A percentile compares a stretch with the other conserved stretches of the same genome.
These are phyloP conservation scores for Malurus leucopterus DNA, from an alignment of 2,797 vertebrate genomes.

Conservation along the genomic window DNA sequence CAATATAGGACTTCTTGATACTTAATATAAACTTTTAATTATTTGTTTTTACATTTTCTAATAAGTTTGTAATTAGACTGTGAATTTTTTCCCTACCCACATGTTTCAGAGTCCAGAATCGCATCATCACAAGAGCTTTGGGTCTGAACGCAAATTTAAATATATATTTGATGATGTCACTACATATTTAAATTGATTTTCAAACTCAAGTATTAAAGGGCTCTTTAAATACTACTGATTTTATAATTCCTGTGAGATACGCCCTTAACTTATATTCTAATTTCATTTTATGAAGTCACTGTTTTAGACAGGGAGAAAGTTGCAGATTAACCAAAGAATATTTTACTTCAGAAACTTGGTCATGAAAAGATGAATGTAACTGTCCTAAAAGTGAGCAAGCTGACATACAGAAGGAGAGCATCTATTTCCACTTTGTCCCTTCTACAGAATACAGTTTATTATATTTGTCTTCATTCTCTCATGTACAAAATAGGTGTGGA, in stretches of 20 bases:
- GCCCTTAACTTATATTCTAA: neutral
- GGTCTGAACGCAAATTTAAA: neutral
- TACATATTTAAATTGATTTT: neutral
- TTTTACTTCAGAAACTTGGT: neutral
- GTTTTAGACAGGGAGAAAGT: neutral
- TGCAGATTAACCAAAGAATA: neutral
- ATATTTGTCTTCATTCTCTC: neutral
- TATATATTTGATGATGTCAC: neutral
- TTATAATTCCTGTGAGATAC: neutral
- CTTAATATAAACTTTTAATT: neutral
- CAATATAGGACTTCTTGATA: neutral
- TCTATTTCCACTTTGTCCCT: neutral
- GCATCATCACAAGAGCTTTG: neutral
- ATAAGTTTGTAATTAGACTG: neutral
- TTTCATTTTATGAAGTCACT: neutral
- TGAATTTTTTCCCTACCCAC: neutral
- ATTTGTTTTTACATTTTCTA: neutral
- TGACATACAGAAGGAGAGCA: neutral
- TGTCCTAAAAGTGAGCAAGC: neutral
- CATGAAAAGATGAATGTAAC: neutral
- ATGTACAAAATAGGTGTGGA: neutral
- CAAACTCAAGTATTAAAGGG: neutral
- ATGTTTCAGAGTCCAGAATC: neutral
- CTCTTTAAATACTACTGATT: neutral
- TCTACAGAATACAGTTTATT: neutral